These are phyloP conservation scores for Tenthredo amoena DNA, from an alignment of 2,888 invertebrate genomes.

Conservation along the genomic window DNA sequence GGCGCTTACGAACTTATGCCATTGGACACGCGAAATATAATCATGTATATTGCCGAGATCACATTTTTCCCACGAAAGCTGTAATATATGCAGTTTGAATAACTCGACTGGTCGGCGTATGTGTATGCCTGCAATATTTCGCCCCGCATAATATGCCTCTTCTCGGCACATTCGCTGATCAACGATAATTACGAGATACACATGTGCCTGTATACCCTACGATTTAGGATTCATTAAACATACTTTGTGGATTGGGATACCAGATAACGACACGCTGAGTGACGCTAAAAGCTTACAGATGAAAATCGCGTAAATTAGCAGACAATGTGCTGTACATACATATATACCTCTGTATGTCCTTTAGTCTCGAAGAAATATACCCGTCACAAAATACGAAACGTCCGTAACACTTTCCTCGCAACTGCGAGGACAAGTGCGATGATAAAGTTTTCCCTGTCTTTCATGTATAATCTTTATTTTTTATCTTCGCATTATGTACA, in stretches of 20 bases:
- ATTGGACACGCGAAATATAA: too few species aligned
- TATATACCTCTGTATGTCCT: not conserved
- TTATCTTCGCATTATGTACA: not conserved
- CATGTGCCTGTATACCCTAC: not conserved
- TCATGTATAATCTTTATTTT: not conserved
- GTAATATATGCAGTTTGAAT: not conserved
- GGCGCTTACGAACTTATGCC: too few species aligned
- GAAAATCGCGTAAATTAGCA: constrained; percentile 44
- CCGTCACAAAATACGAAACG: not conserved
- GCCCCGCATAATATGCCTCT: not conserved
- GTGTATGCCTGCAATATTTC: not conserved
- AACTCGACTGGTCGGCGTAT: not conserved
- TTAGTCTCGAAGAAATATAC: not conserved
- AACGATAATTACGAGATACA: not conserved
- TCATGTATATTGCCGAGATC: too few species aligned
- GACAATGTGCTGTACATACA: not conserved
- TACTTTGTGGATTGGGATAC: constrained; percentile 39
- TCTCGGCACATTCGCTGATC: not conserved
- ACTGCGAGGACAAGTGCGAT: not conserved
- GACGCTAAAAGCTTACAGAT: constrained; percentile 45
- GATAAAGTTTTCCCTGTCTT: not conserved
- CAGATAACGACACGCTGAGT: constrained; percentile 21
- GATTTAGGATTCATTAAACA: constrained; percentile 36
- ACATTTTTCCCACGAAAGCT: not conserved
- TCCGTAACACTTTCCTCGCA: not conserved